phyloP scores from a whole-genome alignment of 2,113 vertebrate genomes.

The Danionella cerebrum region DNA sequence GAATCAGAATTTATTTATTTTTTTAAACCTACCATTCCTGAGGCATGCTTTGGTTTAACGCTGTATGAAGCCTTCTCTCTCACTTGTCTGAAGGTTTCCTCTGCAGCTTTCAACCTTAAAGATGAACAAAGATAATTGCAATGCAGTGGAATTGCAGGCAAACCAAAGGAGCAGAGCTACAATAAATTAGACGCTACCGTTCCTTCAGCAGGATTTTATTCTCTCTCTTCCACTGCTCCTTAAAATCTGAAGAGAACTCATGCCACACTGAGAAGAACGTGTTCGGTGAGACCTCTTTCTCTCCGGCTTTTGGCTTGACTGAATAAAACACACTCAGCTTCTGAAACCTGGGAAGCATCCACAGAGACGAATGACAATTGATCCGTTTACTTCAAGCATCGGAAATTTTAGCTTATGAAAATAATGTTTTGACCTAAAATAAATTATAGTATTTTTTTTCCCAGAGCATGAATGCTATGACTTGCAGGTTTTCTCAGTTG shows the following conservation, averaged over 20 bases:
- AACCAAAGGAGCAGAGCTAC: background rate
- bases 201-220: conserved; percentile 89
- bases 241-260: conserved; percentile 94
- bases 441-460: conserved; percentile 33
- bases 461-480: no score
- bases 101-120: conserved; percentile 81
- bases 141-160: background rate
- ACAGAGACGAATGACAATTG: conserved; percentile 42
- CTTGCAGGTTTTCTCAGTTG: no score
- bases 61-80: conserved; percentile 81
- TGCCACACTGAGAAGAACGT: conserved; percentile 92
- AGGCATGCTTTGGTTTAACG: conserved; percentile 85
- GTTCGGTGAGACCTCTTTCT: conserved; percentile 89
- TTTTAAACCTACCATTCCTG: conserved; percentile 80
- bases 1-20: no score
- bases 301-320: conserved; percentile 87
- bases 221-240: conserved; percentile 94
- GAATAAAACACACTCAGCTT: conserved; percentile 84
- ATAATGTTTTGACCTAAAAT: conserved; percentile 11
- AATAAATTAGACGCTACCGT: conserved; percentile 66
- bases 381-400: conserved; percentile 37
- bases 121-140: background rate
- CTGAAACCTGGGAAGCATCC: conserved; percentile 77
- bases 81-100: conserved; percentile 82
- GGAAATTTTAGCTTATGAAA: conserved; percentile 37